Percentiles rank a stretch among this genome's conserved stretches.
These are phyloP conservation scores for Heteronetta atricapilla DNA, from an alignment of 2,113 vertebrate genomes.

Conservation along the genomic window DNA sequence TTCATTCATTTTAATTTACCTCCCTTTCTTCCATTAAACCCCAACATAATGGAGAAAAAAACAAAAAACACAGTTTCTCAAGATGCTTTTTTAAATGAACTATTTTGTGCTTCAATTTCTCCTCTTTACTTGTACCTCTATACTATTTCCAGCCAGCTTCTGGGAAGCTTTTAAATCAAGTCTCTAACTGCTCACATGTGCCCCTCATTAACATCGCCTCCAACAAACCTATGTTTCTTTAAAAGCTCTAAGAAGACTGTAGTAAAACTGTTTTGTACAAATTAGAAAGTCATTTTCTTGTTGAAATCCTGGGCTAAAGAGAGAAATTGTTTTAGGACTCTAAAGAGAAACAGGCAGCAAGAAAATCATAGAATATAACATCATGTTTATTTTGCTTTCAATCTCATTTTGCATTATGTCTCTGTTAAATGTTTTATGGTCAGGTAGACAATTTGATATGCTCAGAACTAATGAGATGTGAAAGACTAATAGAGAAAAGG, in stretches of 20 bases:
- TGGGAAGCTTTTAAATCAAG: not conserved
- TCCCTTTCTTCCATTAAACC: not conserved
- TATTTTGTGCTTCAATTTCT: not conserved
- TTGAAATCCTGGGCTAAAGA: not conserved
- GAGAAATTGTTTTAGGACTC: not conserved
- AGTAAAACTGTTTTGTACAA: not conserved
- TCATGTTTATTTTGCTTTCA: not conserved
- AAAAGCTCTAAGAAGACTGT: not conserved
- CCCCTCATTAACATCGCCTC: not conserved
- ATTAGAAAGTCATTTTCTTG: not conserved
- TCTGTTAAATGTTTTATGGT: not conserved
- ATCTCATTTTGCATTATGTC: not conserved
- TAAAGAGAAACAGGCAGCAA: not conserved
- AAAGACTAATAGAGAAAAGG: not conserved
- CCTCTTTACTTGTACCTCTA: not conserved
- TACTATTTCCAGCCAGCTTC: not conserved
- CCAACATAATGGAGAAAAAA: not conserved
- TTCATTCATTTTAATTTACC: not conserved
- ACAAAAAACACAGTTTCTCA: not conserved
- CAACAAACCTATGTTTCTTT: not conserved
- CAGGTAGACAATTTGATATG: not conserved
- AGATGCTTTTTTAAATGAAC: not conserved
- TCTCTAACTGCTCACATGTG: not conserved
- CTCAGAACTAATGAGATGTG: not conserved
- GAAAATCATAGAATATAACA: not conserved